phyloP scores from a whole-genome alignment of 2,113 vertebrate species.

The Chlamydotis undulata region DNA sequence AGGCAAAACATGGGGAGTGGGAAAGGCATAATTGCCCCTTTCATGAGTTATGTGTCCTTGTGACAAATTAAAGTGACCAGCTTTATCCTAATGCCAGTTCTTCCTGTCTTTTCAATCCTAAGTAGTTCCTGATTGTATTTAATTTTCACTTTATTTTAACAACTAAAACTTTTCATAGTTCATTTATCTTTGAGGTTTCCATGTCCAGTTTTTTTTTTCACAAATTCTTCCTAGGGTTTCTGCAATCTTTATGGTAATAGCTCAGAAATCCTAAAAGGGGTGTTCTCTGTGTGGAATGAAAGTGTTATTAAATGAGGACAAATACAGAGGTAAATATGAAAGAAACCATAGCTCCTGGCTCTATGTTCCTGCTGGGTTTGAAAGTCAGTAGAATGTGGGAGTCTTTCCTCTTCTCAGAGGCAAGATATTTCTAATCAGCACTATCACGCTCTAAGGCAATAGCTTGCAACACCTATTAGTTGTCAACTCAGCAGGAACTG shows the following conservation, averaged over 20 bases:
- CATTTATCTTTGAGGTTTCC: background rate
- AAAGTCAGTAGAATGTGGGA: slow-evolving; percentile 4
- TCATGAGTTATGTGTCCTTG: background rate
- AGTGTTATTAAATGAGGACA: background rate
- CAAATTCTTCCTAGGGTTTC: background rate
- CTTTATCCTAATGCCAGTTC: background rate
- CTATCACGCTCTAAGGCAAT: background rate
- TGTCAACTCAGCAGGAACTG: slow-evolving; percentile 7
- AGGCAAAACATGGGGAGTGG: background rate
- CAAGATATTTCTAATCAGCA: slow-evolving; percentile 23
- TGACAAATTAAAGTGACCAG: background rate
- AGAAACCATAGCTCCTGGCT: background rate
- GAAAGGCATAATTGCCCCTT: background rate
- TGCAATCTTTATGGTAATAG: background rate
- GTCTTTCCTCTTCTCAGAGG: background rate
- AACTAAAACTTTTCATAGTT: background rate
- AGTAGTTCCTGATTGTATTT: background rate
- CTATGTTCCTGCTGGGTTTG: background rate
- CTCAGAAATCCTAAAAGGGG: background rate
- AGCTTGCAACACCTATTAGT: background rate
- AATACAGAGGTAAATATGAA: slow-evolving; percentile 21
- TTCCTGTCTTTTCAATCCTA: background rate
- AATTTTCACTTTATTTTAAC: background rate
- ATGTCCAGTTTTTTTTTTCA: background rate
- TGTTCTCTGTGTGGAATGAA: background rate